Percentiles rank a stretch among this genome's conserved stretches.
phyloP scores from a whole-genome alignment of 2,113 vertebrate species.

The Geothlypis trichas region DNA sequence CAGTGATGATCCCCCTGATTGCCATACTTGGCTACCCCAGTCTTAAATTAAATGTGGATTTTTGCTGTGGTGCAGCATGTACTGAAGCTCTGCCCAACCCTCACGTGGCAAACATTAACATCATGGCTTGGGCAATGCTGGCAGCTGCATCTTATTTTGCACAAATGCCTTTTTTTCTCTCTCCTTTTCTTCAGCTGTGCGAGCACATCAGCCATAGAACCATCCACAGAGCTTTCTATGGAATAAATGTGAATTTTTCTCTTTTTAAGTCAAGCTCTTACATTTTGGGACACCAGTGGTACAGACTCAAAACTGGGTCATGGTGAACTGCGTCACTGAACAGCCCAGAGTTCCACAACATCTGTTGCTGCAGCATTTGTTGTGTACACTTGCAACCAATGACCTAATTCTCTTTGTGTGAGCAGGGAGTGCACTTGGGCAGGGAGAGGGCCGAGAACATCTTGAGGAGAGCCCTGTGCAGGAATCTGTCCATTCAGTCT shows the following conservation, averaged over 20 bases:
- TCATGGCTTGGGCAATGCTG: neutral
- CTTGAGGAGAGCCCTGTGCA: neutral
- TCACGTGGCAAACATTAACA: neutral
- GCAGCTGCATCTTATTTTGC: neutral
- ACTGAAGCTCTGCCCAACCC: neutral
- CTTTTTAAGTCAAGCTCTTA: neutral
- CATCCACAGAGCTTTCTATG: neutral
- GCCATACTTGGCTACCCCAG: neutral
- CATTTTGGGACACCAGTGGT: neutral
- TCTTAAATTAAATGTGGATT: neutral
- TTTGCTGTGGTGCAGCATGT: neutral
- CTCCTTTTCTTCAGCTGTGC: neutral
- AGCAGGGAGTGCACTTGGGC: neutral
- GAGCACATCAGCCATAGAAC: neutral
- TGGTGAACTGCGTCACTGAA: neutral
- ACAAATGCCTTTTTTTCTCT: neutral
- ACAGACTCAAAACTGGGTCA: neutral
- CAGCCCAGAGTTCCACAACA: neutral
- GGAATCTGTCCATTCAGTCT: neutral
- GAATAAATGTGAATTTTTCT: neutral
- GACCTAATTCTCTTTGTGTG: slow-evolving; percentile 19
- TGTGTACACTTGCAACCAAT: neutral
- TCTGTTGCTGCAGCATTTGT: slow-evolving; percentile 28
- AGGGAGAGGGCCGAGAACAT: neutral
- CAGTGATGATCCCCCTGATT: neutral